Evolutionary conservation across 1,140 invertebrate genomes (phyloP), one percentile per base, ranked within the genome.

Genomic region (Pogonus chalceus): DNA sequence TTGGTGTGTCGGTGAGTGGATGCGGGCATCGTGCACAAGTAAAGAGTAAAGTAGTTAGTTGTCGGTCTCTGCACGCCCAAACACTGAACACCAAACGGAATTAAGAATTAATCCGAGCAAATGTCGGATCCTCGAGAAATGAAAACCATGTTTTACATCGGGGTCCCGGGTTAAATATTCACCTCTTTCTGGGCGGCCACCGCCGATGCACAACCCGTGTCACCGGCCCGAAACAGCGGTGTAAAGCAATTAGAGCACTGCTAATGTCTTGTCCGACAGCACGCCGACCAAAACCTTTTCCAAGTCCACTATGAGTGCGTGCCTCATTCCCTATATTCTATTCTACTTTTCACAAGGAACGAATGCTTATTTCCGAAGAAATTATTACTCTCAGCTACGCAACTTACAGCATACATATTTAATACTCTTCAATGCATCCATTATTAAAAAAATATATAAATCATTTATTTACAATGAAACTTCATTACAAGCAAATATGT

Each of bases 231-330:
- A 20, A 48, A 18, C 22, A 48, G 46, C 23, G 22, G 10, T 24
- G 20, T 50, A 50, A 50, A 50, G 49, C 49, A 50, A 50, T 50
- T 50, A 50, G 23, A 10, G n/a, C 49, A 16, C 23, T 18, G 37
- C 49, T 50, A 50, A 50, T 50, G 24, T 50, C 20, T 24, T 50
- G 20, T 24, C 23, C 49, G 20, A 26, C n/a, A 12, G 10, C 20
- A 50, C 49, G 14, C 18, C n/a, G 22, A 10, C 3, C 18, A 12
- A 3, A 10, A 12, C 18, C 18, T 43, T 16, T 12, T 9, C 37
- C 9, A 4, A 31, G 7, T 31, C 7, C 7, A 31, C 26, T 4
- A 4, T 31, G 26, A 4, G 7, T 7, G 26, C 14, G 26, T 31
- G 4, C 26, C 26, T 31, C 14, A 14, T 31, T 7, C 26, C 14